Evolutionary conservation across 2,888 invertebrate genomes (phyloP).

Genomic region (Protophormia terraenovae): DNA sequence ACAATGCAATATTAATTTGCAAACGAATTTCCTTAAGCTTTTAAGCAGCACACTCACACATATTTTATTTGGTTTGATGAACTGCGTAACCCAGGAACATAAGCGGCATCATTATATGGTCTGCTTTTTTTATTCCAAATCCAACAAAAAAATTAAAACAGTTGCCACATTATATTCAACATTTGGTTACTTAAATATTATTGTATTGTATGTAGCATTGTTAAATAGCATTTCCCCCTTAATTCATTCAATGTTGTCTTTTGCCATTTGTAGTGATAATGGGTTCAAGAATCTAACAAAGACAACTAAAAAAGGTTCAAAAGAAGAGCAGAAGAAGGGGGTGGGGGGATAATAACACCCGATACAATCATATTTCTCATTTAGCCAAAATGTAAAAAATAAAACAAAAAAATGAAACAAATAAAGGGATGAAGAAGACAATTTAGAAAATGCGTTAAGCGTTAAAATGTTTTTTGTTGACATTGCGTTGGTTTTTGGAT

Average conservation of each 20-base stretch:
- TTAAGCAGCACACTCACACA: slow-evolving; percentile 13
- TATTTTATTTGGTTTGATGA: background rate
- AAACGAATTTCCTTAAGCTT: slow-evolving; percentile 49
- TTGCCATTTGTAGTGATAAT: slow-evolving; percentile 57
- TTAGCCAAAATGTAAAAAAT: slow-evolving; percentile 14
- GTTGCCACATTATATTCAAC: slow-evolving; percentile 66
- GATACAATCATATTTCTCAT: slow-evolving; percentile 38
- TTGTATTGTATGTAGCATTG: too few relatives aligned
- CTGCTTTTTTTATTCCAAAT: background rate
- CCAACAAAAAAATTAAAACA: slow-evolving; percentile 17
- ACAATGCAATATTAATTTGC: slow-evolving; percentile 57
- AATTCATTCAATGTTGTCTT: slow-evolving; percentile 26
- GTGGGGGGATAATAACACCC: slow-evolving; percentile 54
- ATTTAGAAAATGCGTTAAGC: slow-evolving; percentile 67
- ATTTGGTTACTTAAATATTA: slow-evolving; percentile 56
- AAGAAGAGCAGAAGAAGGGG: slow-evolving; percentile 2
- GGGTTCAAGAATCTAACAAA: slow-evolving; percentile 34
- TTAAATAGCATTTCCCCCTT: slow-evolving; percentile 17
- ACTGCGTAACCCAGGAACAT: slow-evolving; percentile 19
- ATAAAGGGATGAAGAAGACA: slow-evolving; percentile 62
- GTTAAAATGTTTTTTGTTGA: slow-evolving; percentile 67
- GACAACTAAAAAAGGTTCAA: slow-evolving; percentile 42
- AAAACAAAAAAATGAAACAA: slow-evolving; percentile 1
- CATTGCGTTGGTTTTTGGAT: slow-evolving; percentile 62
- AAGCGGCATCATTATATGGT: background rate